A percentile compares a stretch with the other conserved stretches of the same genome.
phyloP scores from a whole-genome alignment of 2,888 invertebrate genomes.

The Pristionchus japonicus region DNA sequence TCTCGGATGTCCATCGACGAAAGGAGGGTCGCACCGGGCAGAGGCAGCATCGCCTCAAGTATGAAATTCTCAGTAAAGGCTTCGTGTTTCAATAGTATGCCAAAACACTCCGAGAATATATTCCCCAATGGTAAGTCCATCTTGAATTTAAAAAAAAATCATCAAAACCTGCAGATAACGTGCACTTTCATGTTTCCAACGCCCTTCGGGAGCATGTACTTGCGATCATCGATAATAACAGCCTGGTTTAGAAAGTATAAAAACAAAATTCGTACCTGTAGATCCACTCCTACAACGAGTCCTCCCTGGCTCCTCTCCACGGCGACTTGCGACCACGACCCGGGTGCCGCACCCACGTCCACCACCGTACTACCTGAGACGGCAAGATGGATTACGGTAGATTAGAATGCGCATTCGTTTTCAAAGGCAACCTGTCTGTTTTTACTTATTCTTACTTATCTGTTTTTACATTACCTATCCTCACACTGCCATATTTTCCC shows the following conservation, averaged over 20 bases:
- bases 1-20: conserved; percentile 65
- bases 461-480: too few species aligned
- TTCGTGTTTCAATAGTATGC: not conserved
- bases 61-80: not conserved
- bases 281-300: conserved; percentile 68
- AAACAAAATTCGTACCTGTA: conserved; percentile 56
- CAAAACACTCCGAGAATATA: not conserved
- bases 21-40: conserved; percentile 69
- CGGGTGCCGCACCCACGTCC: conserved; percentile 73
- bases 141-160: too few species aligned
- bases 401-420: too few species aligned
- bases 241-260: not conserved
- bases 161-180: not conserved
- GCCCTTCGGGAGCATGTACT: too few species aligned
- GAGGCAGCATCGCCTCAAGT: conserved; percentile 62
- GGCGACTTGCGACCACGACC: conserved; percentile 74
- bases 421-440: too few species aligned
- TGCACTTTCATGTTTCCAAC: too few species aligned
- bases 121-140: too few species aligned
- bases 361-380: conserved; percentile 57
- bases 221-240: too few species aligned
- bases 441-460: too few species aligned
- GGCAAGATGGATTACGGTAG: not conserved
- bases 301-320: conserved; percentile 56
- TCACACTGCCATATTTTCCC: not conserved